These are phyloP conservation scores for Gracilinanus agilis DNA, from an alignment of 2,113 vertebrate genomes.

Conservation along the genomic window DNA sequence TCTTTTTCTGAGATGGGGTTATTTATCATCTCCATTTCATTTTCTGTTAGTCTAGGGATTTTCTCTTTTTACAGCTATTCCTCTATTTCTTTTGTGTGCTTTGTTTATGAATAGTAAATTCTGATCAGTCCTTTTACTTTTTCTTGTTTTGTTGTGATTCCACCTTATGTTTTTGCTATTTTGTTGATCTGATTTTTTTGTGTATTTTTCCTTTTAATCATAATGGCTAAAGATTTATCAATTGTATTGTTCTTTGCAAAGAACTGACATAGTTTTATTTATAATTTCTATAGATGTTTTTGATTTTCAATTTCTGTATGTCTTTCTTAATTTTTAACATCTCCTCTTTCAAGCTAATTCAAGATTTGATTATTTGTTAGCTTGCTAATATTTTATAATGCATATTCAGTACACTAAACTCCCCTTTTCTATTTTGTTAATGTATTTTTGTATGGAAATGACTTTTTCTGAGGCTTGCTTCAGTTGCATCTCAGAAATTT, in stretches of 20 bases:
- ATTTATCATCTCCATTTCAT: no score
- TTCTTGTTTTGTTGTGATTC: neutral
- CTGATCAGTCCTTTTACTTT: neutral
- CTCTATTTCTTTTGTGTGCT: neutral
- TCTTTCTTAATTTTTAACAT: neutral
- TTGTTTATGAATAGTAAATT: neutral
- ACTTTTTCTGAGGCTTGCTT: neutral
- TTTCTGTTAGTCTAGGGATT: neutral
- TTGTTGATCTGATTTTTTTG: neutral
- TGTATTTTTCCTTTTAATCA: neutral
- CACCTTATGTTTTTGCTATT: neutral
- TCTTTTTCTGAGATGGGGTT: no score
- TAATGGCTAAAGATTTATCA: neutral
- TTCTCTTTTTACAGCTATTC: neutral
- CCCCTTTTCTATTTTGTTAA: neutral
- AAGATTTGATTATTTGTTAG: neutral
- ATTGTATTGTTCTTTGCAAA: neutral
- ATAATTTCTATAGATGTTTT: neutral
- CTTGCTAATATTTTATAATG: neutral
- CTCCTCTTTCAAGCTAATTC: neutral
- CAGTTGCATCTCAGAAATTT: neutral
- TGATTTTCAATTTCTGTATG: neutral
- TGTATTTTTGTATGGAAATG: neutral
- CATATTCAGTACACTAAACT: neutral
- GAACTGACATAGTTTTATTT: neutral